These are phyloP conservation scores for Enteromius radiatus DNA, from an alignment of 2,797 vertebrate genomes.

Conservation along the genomic window DNA sequence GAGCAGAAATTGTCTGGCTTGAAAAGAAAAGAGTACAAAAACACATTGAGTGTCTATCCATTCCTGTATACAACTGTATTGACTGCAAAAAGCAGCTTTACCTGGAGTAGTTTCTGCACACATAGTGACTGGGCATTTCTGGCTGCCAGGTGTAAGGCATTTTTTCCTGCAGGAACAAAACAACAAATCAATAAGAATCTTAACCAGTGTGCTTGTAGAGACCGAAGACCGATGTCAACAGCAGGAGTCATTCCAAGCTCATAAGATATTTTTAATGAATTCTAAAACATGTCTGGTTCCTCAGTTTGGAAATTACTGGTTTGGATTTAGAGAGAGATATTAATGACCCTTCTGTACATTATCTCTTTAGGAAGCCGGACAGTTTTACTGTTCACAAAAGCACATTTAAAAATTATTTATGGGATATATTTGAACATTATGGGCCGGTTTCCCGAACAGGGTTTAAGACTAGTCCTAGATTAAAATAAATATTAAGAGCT, in stretches of 20 bases:
- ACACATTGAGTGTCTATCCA: neutral
- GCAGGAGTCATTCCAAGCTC: too few relatives aligned
- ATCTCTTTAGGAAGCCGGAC: neutral
- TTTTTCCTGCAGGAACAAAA: conserved; percentile 83
- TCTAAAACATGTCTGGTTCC: neutral
- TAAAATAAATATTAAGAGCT: too few relatives aligned
- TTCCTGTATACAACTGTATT: neutral
- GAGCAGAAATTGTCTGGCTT: neutral
- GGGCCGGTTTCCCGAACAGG: too few relatives aligned
- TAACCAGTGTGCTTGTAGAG: neutral
- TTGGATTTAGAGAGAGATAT: neutral
- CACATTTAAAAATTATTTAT: neutral
- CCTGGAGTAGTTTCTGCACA: conserved; percentile 96
- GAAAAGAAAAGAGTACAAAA: neutral
- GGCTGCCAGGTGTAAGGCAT: conserved; percentile 90
- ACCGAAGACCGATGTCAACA: neutral
- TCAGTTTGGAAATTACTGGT: neutral
- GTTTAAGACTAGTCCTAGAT: too few relatives aligned
- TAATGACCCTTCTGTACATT: too few relatives aligned
- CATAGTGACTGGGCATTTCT: conserved; percentile 91
- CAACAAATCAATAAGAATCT: neutral
- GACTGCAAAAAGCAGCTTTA: conserved; percentile 64
- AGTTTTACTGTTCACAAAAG: neutral
- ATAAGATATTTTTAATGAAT: too few relatives aligned
- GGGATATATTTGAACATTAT: neutral